phyloP scores from a whole-genome alignment of 2,888 invertebrate genomes.

The Cheilosia scutellata region DNA sequence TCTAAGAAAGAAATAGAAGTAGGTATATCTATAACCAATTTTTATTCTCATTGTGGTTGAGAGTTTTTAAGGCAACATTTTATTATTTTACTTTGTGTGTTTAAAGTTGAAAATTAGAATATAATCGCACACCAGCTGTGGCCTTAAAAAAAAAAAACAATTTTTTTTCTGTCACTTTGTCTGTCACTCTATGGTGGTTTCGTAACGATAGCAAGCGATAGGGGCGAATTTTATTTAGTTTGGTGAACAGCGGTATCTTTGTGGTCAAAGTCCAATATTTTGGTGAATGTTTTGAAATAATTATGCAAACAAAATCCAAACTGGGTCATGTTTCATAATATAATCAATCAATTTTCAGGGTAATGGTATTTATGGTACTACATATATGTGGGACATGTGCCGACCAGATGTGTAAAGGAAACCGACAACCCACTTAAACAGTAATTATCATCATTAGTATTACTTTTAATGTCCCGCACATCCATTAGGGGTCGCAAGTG shows the following conservation, averaged over 20 bases:
- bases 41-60: slow-evolving; percentile 5
- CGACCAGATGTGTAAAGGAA: too few species aligned
- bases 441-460: too few species aligned
- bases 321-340: too few species aligned
- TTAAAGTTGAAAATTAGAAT: not conserved
- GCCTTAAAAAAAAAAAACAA: not conserved
- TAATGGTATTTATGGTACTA: too few species aligned
- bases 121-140: slow-evolving; percentile 20
- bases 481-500: too few species aligned
- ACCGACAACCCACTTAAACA: too few species aligned
- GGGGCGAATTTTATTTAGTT: not conserved
- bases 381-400: too few species aligned
- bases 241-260: not conserved
- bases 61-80: not conserved
- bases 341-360: too few species aligned
- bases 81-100: not conserved
- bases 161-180: not conserved
- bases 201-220: slow-evolving; percentile 1
- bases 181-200: slow-evolving; percentile 8
- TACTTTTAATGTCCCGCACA: too few species aligned
- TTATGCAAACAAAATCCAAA: not conserved
- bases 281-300: not conserved
- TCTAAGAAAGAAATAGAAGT: not conserved
- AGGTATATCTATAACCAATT: not conserved
- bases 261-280: not conserved